Evolutionary conservation across 2,113 vertebrate species (phyloP), one percentile per base, ranked within the genome.

Genomic region (Patagioenas fasciata): DNA sequence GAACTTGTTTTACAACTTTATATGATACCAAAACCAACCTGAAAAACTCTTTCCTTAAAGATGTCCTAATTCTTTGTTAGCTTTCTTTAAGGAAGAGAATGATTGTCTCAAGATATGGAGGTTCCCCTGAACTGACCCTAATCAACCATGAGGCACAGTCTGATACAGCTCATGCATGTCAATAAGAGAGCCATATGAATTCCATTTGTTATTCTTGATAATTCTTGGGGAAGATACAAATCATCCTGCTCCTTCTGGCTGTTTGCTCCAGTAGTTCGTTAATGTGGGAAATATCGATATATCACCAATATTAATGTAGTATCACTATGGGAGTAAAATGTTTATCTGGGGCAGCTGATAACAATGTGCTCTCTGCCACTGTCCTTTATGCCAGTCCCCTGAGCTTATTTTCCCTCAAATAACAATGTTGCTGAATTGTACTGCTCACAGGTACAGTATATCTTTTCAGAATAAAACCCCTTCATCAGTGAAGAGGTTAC

Each of bases 251-350:
- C 82, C 93, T 95, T 83, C 82, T 91, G 93, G 85, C 85, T 94
- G 77, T 94, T 95, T 93, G 66, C 61, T 95, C 50, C 82, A 74
- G 34, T 40, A 91, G 75, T 94, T 96, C 93, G 94, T 96, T 91
- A 94, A 93, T 70, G 64, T 81, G 38, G 79, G 69, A 96, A 97
- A 96, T 97, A 97, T 88, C 95, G 93, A 96, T 97, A 93, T 38
- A 93, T 95, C 80, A 95, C 94, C 89, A 95, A 93, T 97, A 97
- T 95, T 93, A 92, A 97, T 95, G 89, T 72, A 90, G 34, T 87
- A 89, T n/a, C 29, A 54, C 48, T 65, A 25, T 32, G 36, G 11
- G 13, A 77, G 64, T 91, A 57, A 95, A 96, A 95, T 91, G 95
- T 94, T 97, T 95, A 91, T 91, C 56, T 60, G 44, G 73, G 70